phyloP scores from a whole-genome alignment of 2,888 invertebrate genomes.

The Drosophila neoperkinsi region DNA sequence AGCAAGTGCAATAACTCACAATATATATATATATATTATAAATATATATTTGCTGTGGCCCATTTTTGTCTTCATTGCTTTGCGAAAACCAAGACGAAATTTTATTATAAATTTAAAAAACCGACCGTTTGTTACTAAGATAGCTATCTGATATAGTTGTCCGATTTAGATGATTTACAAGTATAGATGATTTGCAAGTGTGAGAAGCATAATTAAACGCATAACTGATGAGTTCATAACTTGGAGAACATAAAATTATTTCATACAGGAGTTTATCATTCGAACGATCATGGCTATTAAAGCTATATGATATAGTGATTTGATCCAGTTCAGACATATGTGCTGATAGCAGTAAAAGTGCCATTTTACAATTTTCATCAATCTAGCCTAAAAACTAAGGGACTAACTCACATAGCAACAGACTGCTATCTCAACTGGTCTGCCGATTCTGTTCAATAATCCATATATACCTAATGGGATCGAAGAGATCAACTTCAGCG shows the following conservation, averaged over 20 bases:
- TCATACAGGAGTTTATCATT: not conserved
- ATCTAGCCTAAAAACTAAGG: not conserved
- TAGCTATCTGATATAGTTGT: not conserved
- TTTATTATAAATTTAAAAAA: not conserved
- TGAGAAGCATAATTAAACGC: not conserved
- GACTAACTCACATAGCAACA: not conserved
- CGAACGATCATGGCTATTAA: not conserved
- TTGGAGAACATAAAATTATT: not conserved
- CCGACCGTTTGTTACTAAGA: not conserved
- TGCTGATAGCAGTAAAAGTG: not conserved
- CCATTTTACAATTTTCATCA: rapidly evolving
- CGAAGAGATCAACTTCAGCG: not conserved
- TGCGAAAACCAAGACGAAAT: not conserved
- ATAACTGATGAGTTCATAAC: not conserved
- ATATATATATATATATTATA: not conserved
- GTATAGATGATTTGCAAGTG: not conserved
- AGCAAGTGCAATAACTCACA: rapidly evolving
- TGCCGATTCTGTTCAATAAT: not conserved
- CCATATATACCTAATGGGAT: not conserved
- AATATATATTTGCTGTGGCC: not conserved
- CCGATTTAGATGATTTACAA: not conserved
- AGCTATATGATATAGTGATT: not conserved
- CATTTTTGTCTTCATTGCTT: not conserved
- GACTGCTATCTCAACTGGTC: not conserved
- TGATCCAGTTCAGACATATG: not conserved